Evolutionary conservation across 2,797 vertebrate species (phyloP), one percentile per base, ranked within the genome.

Genomic region (Karalla daura): DNA sequence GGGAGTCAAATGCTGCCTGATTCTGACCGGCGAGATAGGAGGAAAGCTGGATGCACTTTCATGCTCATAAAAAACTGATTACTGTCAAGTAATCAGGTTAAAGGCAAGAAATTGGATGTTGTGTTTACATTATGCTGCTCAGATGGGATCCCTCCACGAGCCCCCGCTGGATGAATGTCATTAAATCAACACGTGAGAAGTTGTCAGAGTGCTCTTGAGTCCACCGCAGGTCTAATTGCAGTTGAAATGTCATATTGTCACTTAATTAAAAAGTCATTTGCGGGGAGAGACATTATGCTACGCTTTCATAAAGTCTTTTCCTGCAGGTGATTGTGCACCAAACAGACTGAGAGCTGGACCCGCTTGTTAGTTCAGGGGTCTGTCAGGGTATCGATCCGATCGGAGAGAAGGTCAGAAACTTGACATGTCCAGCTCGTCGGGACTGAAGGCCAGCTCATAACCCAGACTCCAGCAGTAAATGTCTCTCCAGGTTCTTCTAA

Each of bases 1-100:
- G 5, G 5, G 44, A 64, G 43, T 60, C 17, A 43, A 53, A 70
- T 36, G 59, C 56, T 50, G 20, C 36, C 64, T 39, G n/a, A 65
- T 54, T 70, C 27, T 37, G 28, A n/a, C 24, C 5, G 1, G 10
- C 43, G 50, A 70, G 44, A 50, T 24, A 28, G 28, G 28, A 17
- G 21, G n/a, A 65, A 56, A 50, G n/a, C 7, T 41, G 12, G 23
- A 25, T 30, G 4, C 8, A 23, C 24, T 35, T 49, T 28, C 23
- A 28, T 35, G 32, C 47, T 52, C 13, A 14, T 39, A 27, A 21
- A 54, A 39, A 61, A 28, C 20, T 0, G 17, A 70, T 63, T 55
- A 23, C 44, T 40, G 15, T 44, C 56, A 59, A 44, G 7, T 54
- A 53, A 63, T 44, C 43, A 55, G 30, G 14, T 33, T 36, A 39